Evolutionary conservation across 53 echinoderm and acorn worm species (phyloP), one percentile per base, ranked within the genome.

Genomic region (Hippasteria phrygiana): DNA sequence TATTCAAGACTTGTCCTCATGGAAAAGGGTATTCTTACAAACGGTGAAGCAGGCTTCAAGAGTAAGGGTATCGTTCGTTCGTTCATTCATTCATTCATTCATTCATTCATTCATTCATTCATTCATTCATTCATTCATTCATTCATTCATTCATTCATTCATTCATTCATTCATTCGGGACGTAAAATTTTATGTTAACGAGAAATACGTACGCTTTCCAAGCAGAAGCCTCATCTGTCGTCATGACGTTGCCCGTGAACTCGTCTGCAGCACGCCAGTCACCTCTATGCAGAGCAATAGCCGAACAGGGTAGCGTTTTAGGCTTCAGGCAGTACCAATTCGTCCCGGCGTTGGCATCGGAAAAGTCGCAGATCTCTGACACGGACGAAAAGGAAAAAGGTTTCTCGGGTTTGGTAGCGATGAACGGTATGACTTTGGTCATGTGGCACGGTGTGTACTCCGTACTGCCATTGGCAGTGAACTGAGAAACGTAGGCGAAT

Each of bases 241-340:
- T 66, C 67, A 66, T 66, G 67, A 66, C 26, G 1, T 66, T 9
- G 35, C 16, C 35, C 6, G 26, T 14, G 35, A 34, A 66, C 14
- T 35, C 34, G 26, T 35, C 10, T 8, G 67, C n/a, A 32, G 34
- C 36, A 7, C 10, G 12, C 36, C 34, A 66, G 67, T 66, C 67
- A 35, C 67, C 67, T 14, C 33, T 66, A 14, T 66, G 67, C 32
- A 34, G 35, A 35, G 35, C n/a, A 17, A 34, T 34, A 20, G 40
- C 40, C n/a, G 40, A 40, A 40, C 73, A 73, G 27, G 73, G 43
- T 27, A 73, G 73, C 1, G 73, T 73, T 4, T 26, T 35, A 20
- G 94, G 94, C 43, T 51, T 78, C 31, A 50, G 55, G 26, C 94
- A 94, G 41, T 83, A 94, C 94, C 94, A 94, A 5, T 91, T 88